These are phyloP conservation scores for Thalassoma bifasciatum DNA, from an alignment of 2,113 vertebrate genomes.

Conservation along the genomic window DNA sequence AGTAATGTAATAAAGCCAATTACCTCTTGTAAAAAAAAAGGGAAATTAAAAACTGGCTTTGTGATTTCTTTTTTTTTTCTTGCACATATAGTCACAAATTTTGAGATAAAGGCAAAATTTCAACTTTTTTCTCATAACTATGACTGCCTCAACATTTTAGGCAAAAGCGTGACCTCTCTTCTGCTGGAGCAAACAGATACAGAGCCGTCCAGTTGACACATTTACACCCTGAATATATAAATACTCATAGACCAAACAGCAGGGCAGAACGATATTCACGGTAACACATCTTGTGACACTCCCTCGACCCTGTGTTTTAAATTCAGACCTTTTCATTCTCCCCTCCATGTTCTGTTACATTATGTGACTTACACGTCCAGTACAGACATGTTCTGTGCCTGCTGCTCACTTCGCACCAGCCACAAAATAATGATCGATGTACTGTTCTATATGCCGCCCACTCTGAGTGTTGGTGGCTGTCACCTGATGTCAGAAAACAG, in stretches of 20 bases:
- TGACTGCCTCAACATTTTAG: too few species aligned
- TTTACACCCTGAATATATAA: neutral
- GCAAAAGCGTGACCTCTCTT: neutral
- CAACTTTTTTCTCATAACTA: too few species aligned
- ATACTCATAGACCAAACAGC: neutral
- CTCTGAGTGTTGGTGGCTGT: constrained; percentile 22
- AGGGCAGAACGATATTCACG: neutral
- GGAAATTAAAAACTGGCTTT: too few species aligned
- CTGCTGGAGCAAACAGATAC: constrained; percentile 1
- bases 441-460: neutral
- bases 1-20: too few species aligned
- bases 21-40: too few species aligned
- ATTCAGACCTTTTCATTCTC: neutral
- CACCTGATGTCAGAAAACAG: constrained; percentile 32
- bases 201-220: neutral
- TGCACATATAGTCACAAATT: too few species aligned
- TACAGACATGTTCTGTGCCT: constrained; percentile 9
- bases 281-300: neutral
- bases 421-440: constrained; percentile 7
- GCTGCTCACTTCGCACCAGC: neutral
- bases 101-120: too few species aligned
- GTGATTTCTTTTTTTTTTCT: too few species aligned
- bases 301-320: neutral
- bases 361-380: neutral
- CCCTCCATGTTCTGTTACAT: neutral